These are phyloP conservation scores for Timandra comae DNA, from an alignment of 2,888 invertebrate genomes.

Conservation along the genomic window DNA sequence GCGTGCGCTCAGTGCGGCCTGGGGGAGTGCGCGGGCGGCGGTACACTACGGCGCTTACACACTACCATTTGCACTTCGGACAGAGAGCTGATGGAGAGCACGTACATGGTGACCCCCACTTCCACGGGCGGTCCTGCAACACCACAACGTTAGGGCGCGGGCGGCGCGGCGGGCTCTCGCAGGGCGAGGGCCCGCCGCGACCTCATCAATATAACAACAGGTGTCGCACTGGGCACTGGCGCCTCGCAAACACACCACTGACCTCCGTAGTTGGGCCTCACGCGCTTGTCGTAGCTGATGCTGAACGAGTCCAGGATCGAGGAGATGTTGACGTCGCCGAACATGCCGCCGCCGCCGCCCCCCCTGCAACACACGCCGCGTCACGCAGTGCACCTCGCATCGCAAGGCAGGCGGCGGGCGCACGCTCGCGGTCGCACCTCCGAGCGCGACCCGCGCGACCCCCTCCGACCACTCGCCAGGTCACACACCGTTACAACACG, in stretches of 20 bases:
- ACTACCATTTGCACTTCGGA: conserved; percentile 87
- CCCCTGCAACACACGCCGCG: conserved; percentile 58
- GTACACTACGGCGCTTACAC: conserved; percentile 10
- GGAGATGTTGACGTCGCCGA: conserved; percentile 93
- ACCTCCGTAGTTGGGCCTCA: conserved; percentile 98
- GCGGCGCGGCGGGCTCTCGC: neutral
- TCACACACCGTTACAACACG: no score
- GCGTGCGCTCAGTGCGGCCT: conserved; percentile 16
- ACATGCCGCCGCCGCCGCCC: conserved; percentile 81
- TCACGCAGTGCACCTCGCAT: no score
- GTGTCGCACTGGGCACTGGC: neutral
- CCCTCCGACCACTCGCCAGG: no score
- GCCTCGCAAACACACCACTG: conserved; percentile 25
- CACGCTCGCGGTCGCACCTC: no score
- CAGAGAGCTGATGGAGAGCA: conserved; percentile 89
- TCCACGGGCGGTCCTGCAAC: conserved; percentile 85
- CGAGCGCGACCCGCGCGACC: no score
- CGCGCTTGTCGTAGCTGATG: conserved; percentile 97
- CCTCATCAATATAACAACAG: neutral
- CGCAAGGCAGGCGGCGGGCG: no score
- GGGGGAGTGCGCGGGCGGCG: conserved; percentile 9
- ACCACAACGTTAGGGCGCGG: conserved; percentile 17
- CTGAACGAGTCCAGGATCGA: conserved; percentile 94
- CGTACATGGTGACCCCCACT: conserved; percentile 90
- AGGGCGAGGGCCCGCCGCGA: neutral